These are phyloP conservation scores for Labroides dimidiatus DNA, from an alignment of 2,797 vertebrate species.

Conservation along the genomic window DNA sequence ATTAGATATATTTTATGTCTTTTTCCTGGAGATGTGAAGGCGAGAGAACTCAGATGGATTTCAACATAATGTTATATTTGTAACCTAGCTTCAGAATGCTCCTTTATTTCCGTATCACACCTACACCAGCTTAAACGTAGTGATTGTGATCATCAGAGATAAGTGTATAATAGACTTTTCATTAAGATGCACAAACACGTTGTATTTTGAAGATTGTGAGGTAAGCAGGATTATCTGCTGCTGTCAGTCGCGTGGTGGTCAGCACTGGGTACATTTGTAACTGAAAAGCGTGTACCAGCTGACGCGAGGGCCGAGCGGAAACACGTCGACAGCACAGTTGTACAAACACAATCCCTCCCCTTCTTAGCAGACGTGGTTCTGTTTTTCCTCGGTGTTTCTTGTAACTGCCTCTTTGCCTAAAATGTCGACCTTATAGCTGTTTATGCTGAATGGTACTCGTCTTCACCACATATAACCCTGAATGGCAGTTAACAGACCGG, in stretches of 20 bases:
- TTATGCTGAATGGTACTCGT: constrained; percentile 51
- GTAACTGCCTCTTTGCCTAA: constrained; percentile 23
- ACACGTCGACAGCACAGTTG: constrained; percentile 19
- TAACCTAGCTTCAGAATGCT: constrained; percentile 50
- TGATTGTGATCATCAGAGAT: constrained; percentile 37
- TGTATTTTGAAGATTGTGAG: constrained; percentile 49
- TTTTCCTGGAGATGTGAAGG: constrained; percentile 45
- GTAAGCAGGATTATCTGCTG: constrained; percentile 17
- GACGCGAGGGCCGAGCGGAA: constrained; percentile 54
- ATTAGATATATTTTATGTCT: constrained; percentile 24
- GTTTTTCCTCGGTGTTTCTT: constrained; percentile 14
- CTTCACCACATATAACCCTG: constrained; percentile 24
- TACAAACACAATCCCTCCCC: constrained; percentile 16
- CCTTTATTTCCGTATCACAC: constrained; percentile 42
- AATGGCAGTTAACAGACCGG: constrained; percentile 48
- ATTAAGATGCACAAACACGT: constrained; percentile 41
- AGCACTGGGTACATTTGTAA: constrained; percentile 40
- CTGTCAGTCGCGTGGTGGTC: constrained; percentile 29
- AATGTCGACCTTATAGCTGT: constrained; percentile 36
- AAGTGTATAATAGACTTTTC: constrained; percentile 8
- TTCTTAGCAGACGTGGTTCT: neutral
- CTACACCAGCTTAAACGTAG: constrained; percentile 65
- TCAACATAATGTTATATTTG: constrained; percentile 20
- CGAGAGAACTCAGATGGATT: constrained; percentile 24
- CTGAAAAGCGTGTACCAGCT: constrained; percentile 54